Conservation (phyloP, 2,113 vertebrate genomes). For the Eubucco bourcierii region DNA sequence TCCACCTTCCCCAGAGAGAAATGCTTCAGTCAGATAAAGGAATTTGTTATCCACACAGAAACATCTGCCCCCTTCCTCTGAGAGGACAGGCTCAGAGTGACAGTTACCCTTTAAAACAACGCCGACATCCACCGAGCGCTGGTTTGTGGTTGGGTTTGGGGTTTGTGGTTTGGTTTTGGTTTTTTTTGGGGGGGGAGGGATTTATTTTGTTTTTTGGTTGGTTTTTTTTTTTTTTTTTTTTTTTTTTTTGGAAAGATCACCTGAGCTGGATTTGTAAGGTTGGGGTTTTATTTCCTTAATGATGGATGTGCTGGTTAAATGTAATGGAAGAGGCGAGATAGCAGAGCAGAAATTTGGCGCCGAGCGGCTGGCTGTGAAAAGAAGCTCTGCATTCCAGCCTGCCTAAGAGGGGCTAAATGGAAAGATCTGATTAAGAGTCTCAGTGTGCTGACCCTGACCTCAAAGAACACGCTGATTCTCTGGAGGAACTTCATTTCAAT, state of each 20-base stretch:
- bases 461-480: constrained; percentile 72
- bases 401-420: constrained; percentile 74
- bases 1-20: constrained; percentile 8
- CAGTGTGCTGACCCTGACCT: constrained; percentile 75
- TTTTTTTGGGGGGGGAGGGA: too few relatives aligned
- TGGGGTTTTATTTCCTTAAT: neutral
- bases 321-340: constrained; percentile 33
- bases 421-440: constrained; percentile 77
- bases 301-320: neutral
- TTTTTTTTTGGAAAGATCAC: neutral
- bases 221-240: neutral
- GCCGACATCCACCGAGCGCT: neutral
- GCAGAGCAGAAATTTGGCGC: constrained; percentile 63
- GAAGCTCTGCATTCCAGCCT: constrained; percentile 59
- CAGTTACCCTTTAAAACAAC: neutral
- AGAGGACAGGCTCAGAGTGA: neutral
- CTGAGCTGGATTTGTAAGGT: neutral
- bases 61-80: neutral
- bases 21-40: constrained; percentile 1
- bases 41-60: neutral
- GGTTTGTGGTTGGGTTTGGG: too few relatives aligned
- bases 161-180: neutral
- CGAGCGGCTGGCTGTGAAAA: constrained; percentile 37
- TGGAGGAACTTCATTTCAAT: constrained; percentile 73
- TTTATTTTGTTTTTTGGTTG: too few relatives aligned